These are phyloP conservation scores for Nasonia vitripennis DNA, from an alignment of 1,140 invertebrate genomes.

Conservation along the genomic window DNA sequence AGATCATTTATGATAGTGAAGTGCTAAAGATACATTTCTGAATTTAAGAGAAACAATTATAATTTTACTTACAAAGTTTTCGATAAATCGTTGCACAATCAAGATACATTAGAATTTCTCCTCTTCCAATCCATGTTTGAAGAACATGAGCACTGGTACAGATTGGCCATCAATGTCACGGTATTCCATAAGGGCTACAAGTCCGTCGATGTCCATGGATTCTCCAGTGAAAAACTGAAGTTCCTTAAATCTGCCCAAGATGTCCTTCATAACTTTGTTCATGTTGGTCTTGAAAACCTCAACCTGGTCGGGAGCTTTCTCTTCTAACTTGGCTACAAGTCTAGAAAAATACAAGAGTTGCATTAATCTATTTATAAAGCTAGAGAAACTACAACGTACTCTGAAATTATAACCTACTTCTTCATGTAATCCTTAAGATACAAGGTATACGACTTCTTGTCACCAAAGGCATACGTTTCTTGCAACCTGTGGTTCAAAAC, in stretches of 20 bases:
- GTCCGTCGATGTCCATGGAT: conserved; percentile 94
- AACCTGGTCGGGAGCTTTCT: conserved; percentile 87
- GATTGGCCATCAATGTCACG: conserved; percentile 89
- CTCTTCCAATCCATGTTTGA: conserved; percentile 95
- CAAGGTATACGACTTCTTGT: conserved; percentile 92
- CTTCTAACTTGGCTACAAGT: conserved; percentile 88
- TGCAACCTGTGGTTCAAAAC: conserved; percentile 93
- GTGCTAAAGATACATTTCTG: too few species aligned
- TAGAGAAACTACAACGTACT: conserved; percentile 29
- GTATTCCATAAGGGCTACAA: conserved; percentile 95
- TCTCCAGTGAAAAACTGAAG: conserved; percentile 96
- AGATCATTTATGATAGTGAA: too few species aligned
- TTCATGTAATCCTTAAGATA: conserved; percentile 99
- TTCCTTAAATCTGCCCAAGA: conserved; percentile 93
- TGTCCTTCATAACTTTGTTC: conserved; percentile 96
- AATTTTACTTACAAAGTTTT: conserved; percentile 69
- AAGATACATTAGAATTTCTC: conserved; percentile 88
- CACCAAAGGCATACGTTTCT: conserved; percentile 90
- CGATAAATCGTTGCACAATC: conserved; percentile 57
- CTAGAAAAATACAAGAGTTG: conserved; percentile 70
- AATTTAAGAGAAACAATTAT: not conserved
- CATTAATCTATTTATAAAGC: conserved; percentile 13
- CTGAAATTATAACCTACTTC: conserved; percentile 79
- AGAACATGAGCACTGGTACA: conserved; percentile 93
- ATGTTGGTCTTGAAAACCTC: conserved; percentile 93